Evolutionary conservation across 2,113 vertebrate species (phyloP).

Genomic region (Ploceus nigricollis): DNA sequence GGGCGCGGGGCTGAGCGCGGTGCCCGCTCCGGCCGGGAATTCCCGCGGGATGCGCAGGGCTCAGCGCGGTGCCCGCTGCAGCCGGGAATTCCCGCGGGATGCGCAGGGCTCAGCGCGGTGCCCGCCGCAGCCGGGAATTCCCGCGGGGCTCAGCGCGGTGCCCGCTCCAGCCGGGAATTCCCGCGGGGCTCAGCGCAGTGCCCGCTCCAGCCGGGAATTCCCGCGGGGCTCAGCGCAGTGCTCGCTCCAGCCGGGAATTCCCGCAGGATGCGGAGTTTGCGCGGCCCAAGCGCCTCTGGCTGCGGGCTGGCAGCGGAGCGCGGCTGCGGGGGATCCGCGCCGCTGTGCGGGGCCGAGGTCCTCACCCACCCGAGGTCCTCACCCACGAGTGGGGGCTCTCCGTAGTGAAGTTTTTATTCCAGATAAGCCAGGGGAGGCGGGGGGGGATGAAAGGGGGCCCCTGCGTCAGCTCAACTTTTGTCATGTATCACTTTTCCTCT

Average conservation of each 20-base stretch:
- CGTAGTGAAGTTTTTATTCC: neutral
- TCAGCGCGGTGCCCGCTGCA: too few species aligned
- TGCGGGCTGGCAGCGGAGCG: neutral
- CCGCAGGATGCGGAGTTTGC: neutral
- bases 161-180: too few species aligned
- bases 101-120: too few species aligned
- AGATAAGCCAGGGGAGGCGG: neutral
- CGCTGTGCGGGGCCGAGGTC: neutral
- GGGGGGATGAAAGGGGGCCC: neutral
- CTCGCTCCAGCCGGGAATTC: neutral
- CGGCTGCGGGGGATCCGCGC: neutral
- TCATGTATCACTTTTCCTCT: slow-evolving; percentile 58
- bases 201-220: too few species aligned
- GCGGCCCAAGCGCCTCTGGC: too few species aligned
- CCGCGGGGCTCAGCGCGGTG: neutral
- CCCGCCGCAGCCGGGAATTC: too few species aligned
- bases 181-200: too few species aligned
- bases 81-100: too few species aligned
- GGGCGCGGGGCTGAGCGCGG: neutral
- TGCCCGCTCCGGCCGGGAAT: too few species aligned
- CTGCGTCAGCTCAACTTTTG: slow-evolving; percentile 24
- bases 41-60: too few species aligned
- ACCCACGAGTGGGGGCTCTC: neutral
- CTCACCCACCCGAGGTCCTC: neutral
- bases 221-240: neutral